Base-by-base conservation (phyloP, 2,113 vertebrate genomes). In the Macrotis lagotis region DNA sequence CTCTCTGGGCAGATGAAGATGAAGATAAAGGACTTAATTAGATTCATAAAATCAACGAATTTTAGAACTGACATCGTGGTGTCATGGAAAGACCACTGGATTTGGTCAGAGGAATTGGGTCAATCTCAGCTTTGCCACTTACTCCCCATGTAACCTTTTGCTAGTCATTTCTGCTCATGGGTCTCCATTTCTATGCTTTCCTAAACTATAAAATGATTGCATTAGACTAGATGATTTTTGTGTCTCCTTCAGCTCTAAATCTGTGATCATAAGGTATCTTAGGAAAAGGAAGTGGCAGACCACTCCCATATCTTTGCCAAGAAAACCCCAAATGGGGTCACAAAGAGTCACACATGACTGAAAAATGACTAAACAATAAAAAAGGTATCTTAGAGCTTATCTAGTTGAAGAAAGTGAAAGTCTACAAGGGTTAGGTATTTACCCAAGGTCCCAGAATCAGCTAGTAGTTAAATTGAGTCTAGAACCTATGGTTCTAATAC, bases 101-200 rank as follows among this genome's bases (percentile, higher is more conserved):
- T 66, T 66, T 66, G 16, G 59, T 55, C 22, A 11, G 2, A 50
- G 16, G 7, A 19, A 2, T 51, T 19, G 47, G 8, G 16, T 52
- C 59, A 16, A 22, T 25, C 51, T 51, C 22, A 91, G 22, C 10
- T 51, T 19, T 14, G 37, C 24, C 24, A 0, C 37, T 90, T 44
- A 24, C 0, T 22, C 47, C 19, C 14, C 3, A 4, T 14, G 25
- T 90, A 47, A 3, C 19, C 10, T 4, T 1, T 3, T 48, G 44
- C 88, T 48, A n/a, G 28, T 5, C 6, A 48, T 53, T 50, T 11
- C 3, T 7, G 2, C 0, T 25, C 24, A 25, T 0, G 50, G 83
- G 44, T 16, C 44, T 89, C 16, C 1, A 16, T 90, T 50, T 90
- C n/a, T 74, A 44, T 83, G 37, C 7, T 83, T 44, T 44, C 19